Base-by-base conservation (phyloP, 2,888 invertebrate species). In the Melieria crassipennis region DNA sequence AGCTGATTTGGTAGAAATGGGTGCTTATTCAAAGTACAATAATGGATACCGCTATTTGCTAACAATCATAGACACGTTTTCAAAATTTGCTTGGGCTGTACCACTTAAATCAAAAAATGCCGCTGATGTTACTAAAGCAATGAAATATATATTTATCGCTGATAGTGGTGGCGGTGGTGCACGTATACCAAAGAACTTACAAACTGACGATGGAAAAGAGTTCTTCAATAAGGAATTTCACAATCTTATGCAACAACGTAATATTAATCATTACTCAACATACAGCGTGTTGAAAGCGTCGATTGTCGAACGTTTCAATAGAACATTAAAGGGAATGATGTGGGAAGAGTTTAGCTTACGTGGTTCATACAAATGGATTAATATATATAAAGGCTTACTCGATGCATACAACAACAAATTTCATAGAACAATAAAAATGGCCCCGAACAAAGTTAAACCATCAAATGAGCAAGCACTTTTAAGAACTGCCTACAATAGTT, bases 41-140 rank as follows among this genome's bases (percentile, higher is more conserved):
- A 82, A 79, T 13, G 79, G 79, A 4, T 80, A 75, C 71, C 80
- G 80, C 70, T 85, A 80, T 70, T 74, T 86, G 55, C 75, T 87
- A 70, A 80, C 30, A 30, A 30, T 30, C 30, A 30, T 30, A 2
- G 1, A 30, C 30, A 30, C 30, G 30, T 30, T 30, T 81, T 30
- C 30, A 2, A 30, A 30, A 30, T 30, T 30, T 30, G 30, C 30
- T 30, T 70, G 65, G 63, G 55, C 3, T 45, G 45, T 16, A 61
- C 64, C 1, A 30, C 30, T 30, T 30, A 30, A 30, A 30, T 30
- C 2, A 30, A 30, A 30, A 30, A 30, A 30, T 30, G 30, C 30
- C 30, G 30, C 30, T 30, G 30, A 30, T 30, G 30, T 30, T 30
- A 55, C 58, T n/a, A 70, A 43, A 11, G 67, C 70, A 58, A 63